Conservation (phyloP, 2,888 invertebrate genomes). For the Melieria omissa region DNA sequence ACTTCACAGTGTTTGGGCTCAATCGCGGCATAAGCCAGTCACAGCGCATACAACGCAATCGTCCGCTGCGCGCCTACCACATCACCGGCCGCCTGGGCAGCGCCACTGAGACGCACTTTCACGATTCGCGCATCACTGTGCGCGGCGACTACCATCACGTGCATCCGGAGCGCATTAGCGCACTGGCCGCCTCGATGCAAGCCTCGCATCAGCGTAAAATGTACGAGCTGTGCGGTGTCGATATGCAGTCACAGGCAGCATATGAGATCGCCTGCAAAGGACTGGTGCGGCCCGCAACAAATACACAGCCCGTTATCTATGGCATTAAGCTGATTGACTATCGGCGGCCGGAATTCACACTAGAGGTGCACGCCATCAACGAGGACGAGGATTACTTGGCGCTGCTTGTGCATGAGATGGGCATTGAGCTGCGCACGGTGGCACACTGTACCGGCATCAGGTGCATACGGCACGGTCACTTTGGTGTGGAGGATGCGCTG, state of each 20-base stretch:
- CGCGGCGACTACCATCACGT: slow-evolving; percentile 79
- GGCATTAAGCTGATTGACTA: slow-evolving; percentile 87
- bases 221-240: slow-evolving; percentile 83
- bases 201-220: slow-evolving; percentile 87
- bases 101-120: slow-evolving; percentile 79
- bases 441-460: slow-evolving; percentile 85
- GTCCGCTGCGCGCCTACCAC: slow-evolving; percentile 77
- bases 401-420: slow-evolving; percentile 85
- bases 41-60: slow-evolving; percentile 71
- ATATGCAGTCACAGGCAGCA: slow-evolving; percentile 86
- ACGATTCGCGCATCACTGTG: slow-evolving; percentile 78
- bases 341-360: slow-evolving; percentile 82
- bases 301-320: slow-evolving; percentile 82
- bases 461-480: slow-evolving; percentile 86
- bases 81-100: slow-evolving; percentile 80
- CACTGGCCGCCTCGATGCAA: slow-evolving; percentile 81
- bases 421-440: slow-evolving; percentile 78
- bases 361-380: slow-evolving; percentile 89
- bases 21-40: slow-evolving; percentile 74
- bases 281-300: slow-evolving; percentile 78
- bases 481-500: slow-evolving; percentile 79
- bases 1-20: slow-evolving; percentile 75
- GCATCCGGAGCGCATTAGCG: slow-evolving; percentile 76
- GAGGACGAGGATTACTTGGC: slow-evolving; percentile 83
- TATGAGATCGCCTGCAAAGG: slow-evolving; percentile 90